Evolutionary conservation across 1,140 invertebrate species (phyloP), one percentile per base, ranked within the genome.

Genomic region (Zelostemma sp.): DNA sequence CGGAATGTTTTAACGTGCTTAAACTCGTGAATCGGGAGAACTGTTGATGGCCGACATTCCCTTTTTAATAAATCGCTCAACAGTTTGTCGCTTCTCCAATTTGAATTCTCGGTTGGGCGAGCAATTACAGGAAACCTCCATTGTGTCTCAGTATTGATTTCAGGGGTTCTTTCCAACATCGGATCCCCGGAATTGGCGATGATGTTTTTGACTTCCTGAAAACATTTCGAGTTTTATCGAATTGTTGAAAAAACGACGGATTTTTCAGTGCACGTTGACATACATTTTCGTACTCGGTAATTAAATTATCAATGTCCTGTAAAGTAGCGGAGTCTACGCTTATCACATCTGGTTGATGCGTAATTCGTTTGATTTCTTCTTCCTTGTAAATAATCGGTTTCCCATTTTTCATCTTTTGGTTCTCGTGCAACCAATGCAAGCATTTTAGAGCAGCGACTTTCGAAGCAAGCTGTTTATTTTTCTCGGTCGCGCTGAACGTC

Each of bases 391-490:
- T 18, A 4, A 74, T 4, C 1, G 72, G 79, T 46, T 41, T 73
- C 6, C 18, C 62, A 50, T 68, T 55, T 3, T 51, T 67, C 6
- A 80, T 43, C 56, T 67, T 78, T 6, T 18, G 25, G 18, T 59
- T 53, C 9, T 49, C 17, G 53, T 79, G 45, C 12, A 85, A 48
- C 76, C 78, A 83, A 1, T 75, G 49, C 19, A 85, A 70, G 48
- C 74, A 76, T 43, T 77, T 74, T 4, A 72, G 50, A 28, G 79
- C 48, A 50, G 67, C 76, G 33, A 19, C 12, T 14, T 25, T 31
- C 11, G 16, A n/a, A 45, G 78, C 71, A 31, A 6, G 5, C 17
- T 3, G 15, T 72, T 84, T 84, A 16, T 17, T 75, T 49, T 11
- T 49, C 12, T 46, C 66, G 2, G 17, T 12, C 31, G 40, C 9